phyloP scores from a whole-genome alignment of 64 coral and sea anemone species.

The Montipora efflorescens region DNA sequence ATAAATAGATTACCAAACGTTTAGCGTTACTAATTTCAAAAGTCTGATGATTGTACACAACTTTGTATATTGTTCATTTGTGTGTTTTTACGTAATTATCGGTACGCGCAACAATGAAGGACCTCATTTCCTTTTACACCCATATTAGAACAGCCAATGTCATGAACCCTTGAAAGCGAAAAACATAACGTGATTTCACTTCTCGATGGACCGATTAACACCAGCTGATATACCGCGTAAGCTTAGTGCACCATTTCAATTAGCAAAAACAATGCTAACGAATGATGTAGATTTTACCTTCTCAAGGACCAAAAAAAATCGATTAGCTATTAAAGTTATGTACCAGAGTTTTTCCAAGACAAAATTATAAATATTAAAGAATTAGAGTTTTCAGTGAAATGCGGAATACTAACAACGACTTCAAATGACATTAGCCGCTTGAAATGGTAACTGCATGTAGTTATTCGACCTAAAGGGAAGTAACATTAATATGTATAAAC shows the following conservation, averaged over 20 bases:
- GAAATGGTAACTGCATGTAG: neutral
- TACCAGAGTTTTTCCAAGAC: neutral
- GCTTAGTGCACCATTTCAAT: neutral
- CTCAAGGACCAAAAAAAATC: conserved; percentile 8
- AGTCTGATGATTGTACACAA: neutral
- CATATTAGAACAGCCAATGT: neutral
- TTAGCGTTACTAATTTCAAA: neutral
- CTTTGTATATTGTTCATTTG: conserved; percentile 9
- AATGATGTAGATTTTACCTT: conserved; percentile 31
- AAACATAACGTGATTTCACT: neutral
- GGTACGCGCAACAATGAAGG: neutral
- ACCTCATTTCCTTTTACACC: conserved; percentile 13
- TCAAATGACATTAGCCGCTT: conserved; percentile 11
- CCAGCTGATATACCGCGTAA: neutral
- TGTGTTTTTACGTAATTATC: neutral
- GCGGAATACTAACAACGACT: conserved; percentile 17
- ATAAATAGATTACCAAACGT: neutral
- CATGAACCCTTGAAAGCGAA: neutral
- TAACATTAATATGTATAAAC: conserved; percentile 53
- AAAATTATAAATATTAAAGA: neutral
- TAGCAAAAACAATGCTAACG: neutral
- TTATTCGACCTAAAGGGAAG: conserved; percentile 25
- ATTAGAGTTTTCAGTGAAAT: neutral
- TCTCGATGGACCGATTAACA: neutral
- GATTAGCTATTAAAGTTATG: neutral